Evolutionary conservation across 2,888 invertebrate genomes (phyloP).

Genomic region (Ellobium chinense): DNA sequence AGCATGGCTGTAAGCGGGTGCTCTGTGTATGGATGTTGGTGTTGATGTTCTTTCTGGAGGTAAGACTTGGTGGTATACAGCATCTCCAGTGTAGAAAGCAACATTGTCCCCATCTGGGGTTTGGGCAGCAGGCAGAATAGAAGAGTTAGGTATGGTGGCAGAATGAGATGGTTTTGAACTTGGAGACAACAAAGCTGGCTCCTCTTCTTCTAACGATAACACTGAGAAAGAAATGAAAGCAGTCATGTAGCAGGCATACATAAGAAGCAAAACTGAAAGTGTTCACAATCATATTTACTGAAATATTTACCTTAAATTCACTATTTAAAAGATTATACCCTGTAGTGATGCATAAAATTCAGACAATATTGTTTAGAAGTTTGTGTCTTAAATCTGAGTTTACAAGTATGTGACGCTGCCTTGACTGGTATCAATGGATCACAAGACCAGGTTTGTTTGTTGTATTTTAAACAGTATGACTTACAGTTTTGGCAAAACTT

Average conservation of each 20-base stretch:
- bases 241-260: background rate
- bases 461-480: too few relatives aligned
- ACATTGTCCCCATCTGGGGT: conserved; percentile 61
- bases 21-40: conserved; percentile 54
- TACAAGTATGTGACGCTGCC: too few relatives aligned
- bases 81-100: conserved; percentile 60
- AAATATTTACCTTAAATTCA: too few relatives aligned
- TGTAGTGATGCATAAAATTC: too few relatives aligned
- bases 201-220: conserved; percentile 56
- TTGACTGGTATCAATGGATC: too few relatives aligned
- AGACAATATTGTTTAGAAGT: too few relatives aligned
- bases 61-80: conserved; percentile 15
- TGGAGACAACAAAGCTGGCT: conserved; percentile 63
- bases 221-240: conserved; percentile 36
- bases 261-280: too few relatives aligned
- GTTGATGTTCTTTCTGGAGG: conserved; percentile 42
- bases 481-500: too few relatives aligned
- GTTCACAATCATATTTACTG: too few relatives aligned
- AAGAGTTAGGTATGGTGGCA: conserved; percentile 31
- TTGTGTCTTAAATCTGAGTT: too few relatives aligned
- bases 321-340: too few relatives aligned
- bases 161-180: conserved; percentile 41
- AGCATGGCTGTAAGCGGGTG: conserved; percentile 54
- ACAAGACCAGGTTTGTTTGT: too few relatives aligned
- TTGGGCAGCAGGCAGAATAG: conserved; percentile 48